Conservation (phyloP, 2,113 vertebrate species). For the Egretta garzetta region DNA sequence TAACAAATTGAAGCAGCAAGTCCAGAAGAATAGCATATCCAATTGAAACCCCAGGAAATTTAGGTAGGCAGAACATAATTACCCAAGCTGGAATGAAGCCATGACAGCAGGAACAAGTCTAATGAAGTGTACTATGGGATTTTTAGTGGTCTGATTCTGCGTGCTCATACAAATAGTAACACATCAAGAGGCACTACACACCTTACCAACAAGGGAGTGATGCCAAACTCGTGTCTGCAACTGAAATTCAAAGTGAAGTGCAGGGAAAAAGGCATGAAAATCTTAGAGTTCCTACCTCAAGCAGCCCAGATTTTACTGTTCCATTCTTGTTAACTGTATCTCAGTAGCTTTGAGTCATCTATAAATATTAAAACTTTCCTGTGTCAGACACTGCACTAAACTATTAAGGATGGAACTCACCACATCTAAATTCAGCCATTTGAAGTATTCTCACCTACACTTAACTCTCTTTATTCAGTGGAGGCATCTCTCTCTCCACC, state of each 20-base stretch:
- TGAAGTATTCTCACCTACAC: background rate
- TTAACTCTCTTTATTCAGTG: background rate
- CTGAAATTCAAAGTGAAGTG: background rate
- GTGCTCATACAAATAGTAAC: background rate
- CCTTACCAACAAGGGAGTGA: rapidly evolving
- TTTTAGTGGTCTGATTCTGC: background rate
- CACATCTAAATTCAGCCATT: background rate
- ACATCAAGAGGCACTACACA: background rate
- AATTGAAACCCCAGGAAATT: background rate
- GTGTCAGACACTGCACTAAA: background rate
- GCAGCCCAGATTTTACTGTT: background rate
- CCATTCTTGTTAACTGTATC: background rate
- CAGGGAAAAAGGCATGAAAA: background rate
- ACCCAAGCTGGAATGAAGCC: background rate
- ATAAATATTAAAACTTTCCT: background rate
- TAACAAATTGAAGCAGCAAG: background rate
- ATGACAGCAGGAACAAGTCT: background rate
- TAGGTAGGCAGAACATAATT: background rate
- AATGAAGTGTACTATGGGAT: background rate
- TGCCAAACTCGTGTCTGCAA: background rate
- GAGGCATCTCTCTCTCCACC: background rate
- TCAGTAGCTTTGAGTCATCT: background rate
- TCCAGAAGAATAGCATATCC: background rate
- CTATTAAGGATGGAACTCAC: background rate
- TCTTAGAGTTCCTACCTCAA: background rate